Evolutionary conservation across 2,113 vertebrate species (phyloP).

Genomic region (Agapornis roseicollis): DNA sequence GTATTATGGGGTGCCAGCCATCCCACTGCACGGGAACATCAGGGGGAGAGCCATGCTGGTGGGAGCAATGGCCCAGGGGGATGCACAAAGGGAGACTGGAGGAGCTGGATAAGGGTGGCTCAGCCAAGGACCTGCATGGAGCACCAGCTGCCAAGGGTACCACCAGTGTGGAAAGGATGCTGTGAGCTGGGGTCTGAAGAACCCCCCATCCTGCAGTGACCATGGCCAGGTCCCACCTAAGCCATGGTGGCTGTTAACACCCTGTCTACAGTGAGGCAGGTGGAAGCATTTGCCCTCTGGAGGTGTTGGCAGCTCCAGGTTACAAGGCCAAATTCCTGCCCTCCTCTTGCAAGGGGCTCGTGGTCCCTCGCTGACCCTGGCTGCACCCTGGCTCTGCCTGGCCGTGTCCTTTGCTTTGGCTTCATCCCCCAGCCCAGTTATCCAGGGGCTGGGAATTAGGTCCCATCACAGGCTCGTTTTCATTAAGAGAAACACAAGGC

Average conservation of each 20-base stretch:
- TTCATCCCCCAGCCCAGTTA: not conserved
- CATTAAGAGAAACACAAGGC: not conserved
- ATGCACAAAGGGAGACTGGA: not conserved
- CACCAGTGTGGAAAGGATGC: not conserved
- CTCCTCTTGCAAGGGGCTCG: not conserved
- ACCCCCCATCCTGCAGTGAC: not conserved
- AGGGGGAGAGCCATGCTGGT: not conserved
- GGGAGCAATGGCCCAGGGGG: accelerated
- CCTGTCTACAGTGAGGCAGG: accelerated
- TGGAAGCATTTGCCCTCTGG: not conserved
- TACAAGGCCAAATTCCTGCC: accelerated
- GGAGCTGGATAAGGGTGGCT: not conserved
- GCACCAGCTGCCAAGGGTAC: not conserved
- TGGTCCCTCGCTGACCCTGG: not conserved
- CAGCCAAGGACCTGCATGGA: accelerated
- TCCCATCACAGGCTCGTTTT: not conserved
- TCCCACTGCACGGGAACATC: not conserved
- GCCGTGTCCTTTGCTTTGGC: not conserved
- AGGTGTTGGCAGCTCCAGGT: not conserved
- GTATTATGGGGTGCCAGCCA: not conserved
- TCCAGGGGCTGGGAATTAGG: not conserved
- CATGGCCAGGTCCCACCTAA: not conserved
- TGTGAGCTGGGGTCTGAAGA: not conserved
- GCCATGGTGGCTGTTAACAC: not conserved
- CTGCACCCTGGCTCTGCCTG: not conserved